These are phyloP conservation scores for Pempheris klunzingeri DNA, from an alignment of 2,797 vertebrate genomes.

Conservation along the genomic window DNA sequence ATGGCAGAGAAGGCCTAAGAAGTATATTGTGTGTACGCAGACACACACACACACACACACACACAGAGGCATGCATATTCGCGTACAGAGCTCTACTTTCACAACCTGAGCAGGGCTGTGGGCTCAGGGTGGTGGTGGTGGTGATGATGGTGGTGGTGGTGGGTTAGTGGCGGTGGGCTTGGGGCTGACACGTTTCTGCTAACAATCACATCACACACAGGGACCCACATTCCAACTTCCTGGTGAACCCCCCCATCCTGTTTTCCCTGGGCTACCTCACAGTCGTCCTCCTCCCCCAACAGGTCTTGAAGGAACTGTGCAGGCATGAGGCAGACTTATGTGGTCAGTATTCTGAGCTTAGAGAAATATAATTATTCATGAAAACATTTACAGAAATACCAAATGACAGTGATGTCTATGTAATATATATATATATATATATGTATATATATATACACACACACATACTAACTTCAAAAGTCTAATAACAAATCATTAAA, in stretches of 20 bases:
- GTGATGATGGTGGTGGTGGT: conserved; percentile 55
- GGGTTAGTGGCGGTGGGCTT: conserved; percentile 72
- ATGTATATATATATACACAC: too few relatives aligned
- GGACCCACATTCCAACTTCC: conserved; percentile 92
- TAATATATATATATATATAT: not conserved
- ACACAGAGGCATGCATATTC: not conserved
- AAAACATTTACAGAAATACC: conserved; percentile 18
- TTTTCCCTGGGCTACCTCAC: conserved; percentile 71
- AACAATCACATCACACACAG: conserved; percentile 98
- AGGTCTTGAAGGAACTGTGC: conserved; percentile 45
- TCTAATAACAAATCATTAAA: conserved; percentile 72
- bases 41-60: conserved; percentile 30
- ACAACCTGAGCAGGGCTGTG: conserved; percentile 69
- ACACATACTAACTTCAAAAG: too few relatives aligned
- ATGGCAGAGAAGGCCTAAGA: conserved; percentile 59
- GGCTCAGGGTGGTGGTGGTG: conserved; percentile 72
- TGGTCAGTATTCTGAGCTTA: conserved; percentile 12
- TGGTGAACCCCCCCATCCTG: conserved; percentile 83
- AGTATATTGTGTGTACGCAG: conserved; percentile 17
- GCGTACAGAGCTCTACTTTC: conserved; percentile 65
- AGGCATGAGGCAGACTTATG: conserved; percentile 15
- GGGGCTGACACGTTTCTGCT: conserved; percentile 94
- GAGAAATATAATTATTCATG: not conserved
- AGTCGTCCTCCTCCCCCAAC: conserved; percentile 46
- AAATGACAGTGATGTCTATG: too few relatives aligned